phyloP scores from a whole-genome alignment of 2,888 invertebrate genomes.

The Cylindroiulus punctatus region DNA sequence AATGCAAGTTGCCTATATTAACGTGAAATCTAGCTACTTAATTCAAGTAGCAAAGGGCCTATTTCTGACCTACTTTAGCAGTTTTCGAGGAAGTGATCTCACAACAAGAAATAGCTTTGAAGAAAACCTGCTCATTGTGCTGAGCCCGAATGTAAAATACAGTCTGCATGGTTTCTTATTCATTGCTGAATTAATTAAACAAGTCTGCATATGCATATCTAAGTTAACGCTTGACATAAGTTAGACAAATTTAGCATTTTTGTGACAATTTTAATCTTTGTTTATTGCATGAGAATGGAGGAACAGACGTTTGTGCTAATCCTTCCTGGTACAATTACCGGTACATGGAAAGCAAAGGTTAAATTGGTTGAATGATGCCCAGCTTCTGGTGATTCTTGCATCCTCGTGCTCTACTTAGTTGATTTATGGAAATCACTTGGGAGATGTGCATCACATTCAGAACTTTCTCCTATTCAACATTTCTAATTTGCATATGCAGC shows the following conservation, averaged over 20 bases:
- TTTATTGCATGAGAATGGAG: not conserved
- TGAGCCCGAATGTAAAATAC: not conserved
- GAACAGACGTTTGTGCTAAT: not conserved
- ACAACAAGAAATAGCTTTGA: not conserved
- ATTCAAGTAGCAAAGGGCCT: not conserved
- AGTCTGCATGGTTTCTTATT: not conserved
- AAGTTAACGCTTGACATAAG: not conserved
- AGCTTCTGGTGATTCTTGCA: not conserved
- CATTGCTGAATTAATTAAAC: not conserved
- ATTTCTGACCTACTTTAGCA: not conserved
- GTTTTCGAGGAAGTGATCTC: not conserved
- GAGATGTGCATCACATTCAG: too few relatives aligned
- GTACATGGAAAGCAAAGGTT: not conserved
- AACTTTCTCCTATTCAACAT: not conserved
- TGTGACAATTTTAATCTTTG: not conserved
- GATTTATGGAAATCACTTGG: too few relatives aligned
- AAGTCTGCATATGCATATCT: not conserved
- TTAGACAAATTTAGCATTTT: too few relatives aligned
- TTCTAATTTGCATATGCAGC: not conserved
- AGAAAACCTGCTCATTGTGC: not conserved
- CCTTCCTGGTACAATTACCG: not conserved
- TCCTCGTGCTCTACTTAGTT: not conserved
- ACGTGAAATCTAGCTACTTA: too few relatives aligned
- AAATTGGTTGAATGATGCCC: not conserved
- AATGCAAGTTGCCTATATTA: too few relatives aligned